Evolutionary conservation across 2,888 invertebrate species (phyloP).

Genomic region (Griposia aprilina): DNA sequence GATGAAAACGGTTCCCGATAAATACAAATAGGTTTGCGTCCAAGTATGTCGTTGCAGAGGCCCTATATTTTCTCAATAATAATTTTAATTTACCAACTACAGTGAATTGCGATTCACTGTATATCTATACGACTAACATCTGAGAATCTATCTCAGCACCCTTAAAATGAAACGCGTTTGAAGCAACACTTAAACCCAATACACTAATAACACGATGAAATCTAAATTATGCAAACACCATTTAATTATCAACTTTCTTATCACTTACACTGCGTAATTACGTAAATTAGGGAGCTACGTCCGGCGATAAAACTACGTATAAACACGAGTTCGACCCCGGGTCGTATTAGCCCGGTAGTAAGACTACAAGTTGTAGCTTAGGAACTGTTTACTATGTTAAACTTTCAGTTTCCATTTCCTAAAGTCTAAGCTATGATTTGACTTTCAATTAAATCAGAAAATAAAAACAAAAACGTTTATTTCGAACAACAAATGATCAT

Average conservation of each 20-base stretch:
- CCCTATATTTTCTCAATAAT: background rate
- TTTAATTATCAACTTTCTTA: slow-evolving; percentile 52
- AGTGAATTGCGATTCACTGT: background rate
- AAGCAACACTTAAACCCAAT: slow-evolving; percentile 30
- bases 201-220: slow-evolving; percentile 21
- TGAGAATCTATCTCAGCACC: background rate
- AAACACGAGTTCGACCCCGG: slow-evolving; percentile 55
- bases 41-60: background rate
- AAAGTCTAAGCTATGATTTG: background rate
- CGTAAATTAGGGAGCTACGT: slow-evolving; percentile 54
- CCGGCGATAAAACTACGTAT: slow-evolving; percentile 59
- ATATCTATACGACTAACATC: background rate
- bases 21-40: background rate
- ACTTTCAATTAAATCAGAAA: background rate
- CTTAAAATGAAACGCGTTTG: slow-evolving; percentile 1
- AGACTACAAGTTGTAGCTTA: slow-evolving; percentile 16
- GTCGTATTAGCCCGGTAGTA: slow-evolving; percentile 14
- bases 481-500: too few species aligned
- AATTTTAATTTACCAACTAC: background rate
- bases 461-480: background rate
- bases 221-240: slow-evolving; percentile 51
- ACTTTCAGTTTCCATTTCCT: background rate
- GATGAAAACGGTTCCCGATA: background rate
- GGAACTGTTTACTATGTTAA: slow-evolving; percentile 8
- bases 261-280: slow-evolving; percentile 57